These are phyloP conservation scores for Entomyzon cyanotis DNA, from an alignment of 2,113 vertebrate genomes.

Conservation along the genomic window DNA sequence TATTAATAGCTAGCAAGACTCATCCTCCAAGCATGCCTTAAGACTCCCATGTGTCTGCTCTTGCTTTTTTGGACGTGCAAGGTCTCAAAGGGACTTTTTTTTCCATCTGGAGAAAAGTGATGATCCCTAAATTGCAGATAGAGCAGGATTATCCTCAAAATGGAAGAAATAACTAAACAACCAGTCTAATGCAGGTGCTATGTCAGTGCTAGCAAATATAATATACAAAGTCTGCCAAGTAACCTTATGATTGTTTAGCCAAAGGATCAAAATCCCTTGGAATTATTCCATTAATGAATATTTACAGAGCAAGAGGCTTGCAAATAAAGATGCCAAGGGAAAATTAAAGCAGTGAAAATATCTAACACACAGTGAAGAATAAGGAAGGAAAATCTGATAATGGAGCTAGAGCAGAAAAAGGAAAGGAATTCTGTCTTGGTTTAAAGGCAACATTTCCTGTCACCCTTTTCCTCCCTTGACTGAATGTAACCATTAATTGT, in stretches of 20 bases:
- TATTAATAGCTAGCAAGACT: not conserved
- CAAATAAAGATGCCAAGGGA: not conserved
- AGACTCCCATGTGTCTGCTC: not conserved
- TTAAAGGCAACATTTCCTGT: not conserved
- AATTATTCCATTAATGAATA: not conserved
- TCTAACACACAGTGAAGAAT: not conserved
- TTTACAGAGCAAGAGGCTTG: not conserved
- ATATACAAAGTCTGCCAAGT: not conserved
- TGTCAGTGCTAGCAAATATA: not conserved
- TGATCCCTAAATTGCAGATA: not conserved
- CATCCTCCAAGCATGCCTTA: not conserved
- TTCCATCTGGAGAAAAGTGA: not conserved
- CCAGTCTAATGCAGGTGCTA: not conserved
- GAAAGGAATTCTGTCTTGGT: not conserved
- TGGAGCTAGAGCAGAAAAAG: not conserved
- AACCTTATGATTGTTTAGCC: not conserved
- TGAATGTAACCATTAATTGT: slow-evolving; percentile 45
- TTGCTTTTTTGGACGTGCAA: not conserved
- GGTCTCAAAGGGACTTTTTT: not conserved
- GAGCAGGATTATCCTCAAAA: not conserved
- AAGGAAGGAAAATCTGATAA: not conserved
- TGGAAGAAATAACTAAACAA: not conserved
- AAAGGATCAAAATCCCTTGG: not conserved
- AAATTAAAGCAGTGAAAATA: not conserved
- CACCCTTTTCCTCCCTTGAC: not conserved